A percentile compares a stretch with the other conserved stretches of the same genome.
Evolutionary conservation across 2,113 vertebrate genomes (phyloP).

Genomic region (Planiliza haematocheilus): DNA sequence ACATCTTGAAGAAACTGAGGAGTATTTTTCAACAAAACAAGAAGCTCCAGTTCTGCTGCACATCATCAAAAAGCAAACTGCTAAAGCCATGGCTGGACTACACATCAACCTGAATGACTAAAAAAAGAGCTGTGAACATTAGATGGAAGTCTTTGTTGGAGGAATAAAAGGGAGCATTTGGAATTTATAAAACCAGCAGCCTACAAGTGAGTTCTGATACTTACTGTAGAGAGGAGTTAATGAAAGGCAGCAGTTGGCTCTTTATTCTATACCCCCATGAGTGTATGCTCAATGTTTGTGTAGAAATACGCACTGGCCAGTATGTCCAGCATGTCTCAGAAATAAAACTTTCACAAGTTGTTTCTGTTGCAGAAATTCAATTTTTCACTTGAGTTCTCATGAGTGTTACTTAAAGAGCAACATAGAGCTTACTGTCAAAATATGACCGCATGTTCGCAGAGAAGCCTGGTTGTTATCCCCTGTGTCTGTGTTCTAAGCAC

Average conservation of each 20-base stretch:
- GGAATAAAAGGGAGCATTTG: constrained; percentile 37
- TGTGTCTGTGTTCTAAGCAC: neutral
- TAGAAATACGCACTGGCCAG: neutral
- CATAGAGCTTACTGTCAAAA: no score
- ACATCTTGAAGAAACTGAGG: constrained; percentile 45
- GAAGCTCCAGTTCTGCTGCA: constrained; percentile 27
- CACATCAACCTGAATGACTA: neutral
- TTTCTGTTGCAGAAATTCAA: no score
- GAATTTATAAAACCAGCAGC: constrained; percentile 29
- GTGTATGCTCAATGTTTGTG: constrained; percentile 1
- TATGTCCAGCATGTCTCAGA: neutral
- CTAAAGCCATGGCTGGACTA: constrained; percentile 29
- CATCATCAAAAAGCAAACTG: constrained; percentile 51
- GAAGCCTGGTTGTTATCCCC: neutral
- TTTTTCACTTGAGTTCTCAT: no score
- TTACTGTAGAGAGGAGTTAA: constrained; percentile 32
- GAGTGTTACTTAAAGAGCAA: no score
- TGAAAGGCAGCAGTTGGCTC: constrained; percentile 38
- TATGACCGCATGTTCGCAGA: neutral
- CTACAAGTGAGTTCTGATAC: constrained; percentile 31
- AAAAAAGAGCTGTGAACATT: constrained; percentile 38
- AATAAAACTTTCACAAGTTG: no score
- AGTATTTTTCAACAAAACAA: constrained; percentile 18
- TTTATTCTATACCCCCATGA: constrained; percentile 26
- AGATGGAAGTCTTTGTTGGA: constrained; percentile 34